These are phyloP conservation scores for Pachypanchax playfairii DNA, from an alignment of 2,113 vertebrate genomes.

Conservation along the genomic window DNA sequence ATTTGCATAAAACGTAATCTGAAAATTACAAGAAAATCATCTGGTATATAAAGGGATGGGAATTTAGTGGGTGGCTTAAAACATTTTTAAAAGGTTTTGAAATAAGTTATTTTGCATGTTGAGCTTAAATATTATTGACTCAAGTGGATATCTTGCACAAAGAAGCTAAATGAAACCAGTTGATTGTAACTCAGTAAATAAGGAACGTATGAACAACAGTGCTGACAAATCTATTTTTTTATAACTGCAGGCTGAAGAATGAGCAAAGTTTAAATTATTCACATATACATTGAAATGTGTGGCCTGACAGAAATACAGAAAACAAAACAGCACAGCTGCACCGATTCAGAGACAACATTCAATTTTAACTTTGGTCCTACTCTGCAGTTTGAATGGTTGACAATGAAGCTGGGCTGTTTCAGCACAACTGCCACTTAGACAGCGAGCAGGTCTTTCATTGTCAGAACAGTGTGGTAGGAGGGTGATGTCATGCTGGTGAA, in stretches of 20 bases:
- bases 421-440: slow-evolving; percentile 66
- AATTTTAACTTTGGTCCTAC: slow-evolving; percentile 63
- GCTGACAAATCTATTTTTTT: no score
- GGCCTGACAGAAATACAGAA: slow-evolving; percentile 8
- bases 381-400: slow-evolving; percentile 65
- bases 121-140: no score
- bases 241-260: background rate
- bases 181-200: no score
- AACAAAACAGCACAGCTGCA: slow-evolving; percentile 16
- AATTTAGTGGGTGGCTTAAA: no score
- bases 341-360: slow-evolving; percentile 30
- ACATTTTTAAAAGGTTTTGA: no score
- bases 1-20: no score
- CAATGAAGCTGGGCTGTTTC: slow-evolving; percentile 63
- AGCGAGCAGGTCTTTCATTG: slow-evolving; percentile 55
- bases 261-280: background rate
- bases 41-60: no score
- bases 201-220: no score
- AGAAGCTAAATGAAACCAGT: no score
- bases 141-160: no score
- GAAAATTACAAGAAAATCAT: no score
- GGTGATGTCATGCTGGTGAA: slow-evolving; percentile 67
- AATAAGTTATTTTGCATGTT: no score
- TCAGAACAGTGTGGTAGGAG: slow-evolving; percentile 50
- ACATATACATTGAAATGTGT: background rate